phyloP scores from a whole-genome alignment of 2,797 vertebrate species.

The Neosalanx taihuensis region DNA sequence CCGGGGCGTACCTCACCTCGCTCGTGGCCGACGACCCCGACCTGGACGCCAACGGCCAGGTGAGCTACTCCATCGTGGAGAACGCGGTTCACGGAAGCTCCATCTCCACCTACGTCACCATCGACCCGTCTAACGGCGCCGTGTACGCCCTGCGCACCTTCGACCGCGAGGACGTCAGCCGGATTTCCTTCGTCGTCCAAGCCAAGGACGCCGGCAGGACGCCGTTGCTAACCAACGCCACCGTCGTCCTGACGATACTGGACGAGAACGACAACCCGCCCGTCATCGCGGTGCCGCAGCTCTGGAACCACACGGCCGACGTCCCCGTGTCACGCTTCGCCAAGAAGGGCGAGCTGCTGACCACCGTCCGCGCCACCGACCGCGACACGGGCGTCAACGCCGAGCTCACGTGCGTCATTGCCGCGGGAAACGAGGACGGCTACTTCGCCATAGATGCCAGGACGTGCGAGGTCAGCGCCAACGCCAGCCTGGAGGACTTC shows the following conservation, averaged over 20 bases:
- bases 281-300: slow-evolving; percentile 80
- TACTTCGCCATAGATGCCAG: slow-evolving; percentile 88
- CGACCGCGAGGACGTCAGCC: slow-evolving; percentile 90
- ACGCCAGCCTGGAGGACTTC: slow-evolving; percentile 82
- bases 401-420: slow-evolving; percentile 87
- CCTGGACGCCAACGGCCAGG: slow-evolving; percentile 88
- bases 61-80: slow-evolving; percentile 92
- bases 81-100: slow-evolving; percentile 83
- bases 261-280: slow-evolving; percentile 95
- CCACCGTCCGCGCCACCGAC: slow-evolving; percentile 84
- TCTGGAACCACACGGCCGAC: slow-evolving; percentile 90
- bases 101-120: slow-evolving; percentile 91
- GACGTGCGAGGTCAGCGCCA: slow-evolving; percentile 90
- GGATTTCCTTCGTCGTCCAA: slow-evolving; percentile 88
- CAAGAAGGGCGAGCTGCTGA: slow-evolving; percentile 81
- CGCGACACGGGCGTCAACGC: slow-evolving; percentile 90
- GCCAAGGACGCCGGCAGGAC: slow-evolving; percentile 87
- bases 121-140: slow-evolving; percentile 92
- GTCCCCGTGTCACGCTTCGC: slow-evolving; percentile 83
- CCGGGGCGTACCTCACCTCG: slow-evolving; percentile 87
- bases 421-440: slow-evolving; percentile 82
- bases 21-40: slow-evolving; percentile 90
- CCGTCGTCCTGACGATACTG: slow-evolving; percentile 85
- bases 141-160: slow-evolving; percentile 92
- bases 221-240: slow-evolving; percentile 82